Conservation (phyloP, 2,113 vertebrate species). For the Gymnocephalus cernua region DNA sequence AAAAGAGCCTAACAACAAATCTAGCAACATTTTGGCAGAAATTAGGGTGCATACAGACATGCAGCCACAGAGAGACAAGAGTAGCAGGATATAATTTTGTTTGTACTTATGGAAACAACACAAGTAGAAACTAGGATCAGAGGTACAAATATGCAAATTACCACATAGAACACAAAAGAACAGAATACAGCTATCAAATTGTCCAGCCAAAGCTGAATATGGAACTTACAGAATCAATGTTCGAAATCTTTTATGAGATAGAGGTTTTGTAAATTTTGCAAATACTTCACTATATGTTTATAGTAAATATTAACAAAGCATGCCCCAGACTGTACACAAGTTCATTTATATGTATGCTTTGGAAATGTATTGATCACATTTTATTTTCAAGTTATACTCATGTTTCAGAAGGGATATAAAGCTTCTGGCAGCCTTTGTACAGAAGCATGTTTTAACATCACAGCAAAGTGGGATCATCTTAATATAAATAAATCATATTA, state of each 20-base stretch:
- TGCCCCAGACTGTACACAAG: not conserved
- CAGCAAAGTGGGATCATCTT: not conserved
- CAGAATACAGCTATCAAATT: not conserved
- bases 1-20: not conserved
- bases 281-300: not conserved
- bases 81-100: conserved; percentile 26
- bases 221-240: not conserved
- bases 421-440: not conserved
- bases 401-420: not conserved
- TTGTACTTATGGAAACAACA: not conserved
- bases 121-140: not conserved
- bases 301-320: not conserved
- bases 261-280: not conserved
- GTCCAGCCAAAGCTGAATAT: not conserved
- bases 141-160: conserved; percentile 4
- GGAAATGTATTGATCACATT: not conserved
- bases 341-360: not conserved
- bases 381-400: not conserved
- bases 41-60: not conserved
- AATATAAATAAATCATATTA: conserved; percentile 2
- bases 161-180: not conserved
- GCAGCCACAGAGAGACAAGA: conserved; percentile 6
- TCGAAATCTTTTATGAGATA: not conserved
- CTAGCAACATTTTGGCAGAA: not conserved
- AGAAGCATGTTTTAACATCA: not conserved